phyloP scores from a whole-genome alignment of 2,888 invertebrate genomes.

The Corbicula japonica region DNA sequence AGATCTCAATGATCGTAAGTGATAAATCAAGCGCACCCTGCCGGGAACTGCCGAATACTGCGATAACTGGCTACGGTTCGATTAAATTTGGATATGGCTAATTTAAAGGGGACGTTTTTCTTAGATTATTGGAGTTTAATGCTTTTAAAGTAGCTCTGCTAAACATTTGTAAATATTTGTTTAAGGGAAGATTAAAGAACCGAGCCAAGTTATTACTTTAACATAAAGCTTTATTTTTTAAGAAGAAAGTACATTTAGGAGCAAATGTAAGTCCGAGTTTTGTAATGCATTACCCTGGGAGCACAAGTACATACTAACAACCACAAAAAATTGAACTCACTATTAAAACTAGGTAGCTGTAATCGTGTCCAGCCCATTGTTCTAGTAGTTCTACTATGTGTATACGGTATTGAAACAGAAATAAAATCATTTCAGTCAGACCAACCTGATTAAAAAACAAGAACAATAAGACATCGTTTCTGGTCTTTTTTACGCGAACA shows the following conservation, averaged over 20 bases:
- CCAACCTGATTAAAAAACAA: too few relatives aligned
- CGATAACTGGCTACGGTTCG: constrained; percentile 63
- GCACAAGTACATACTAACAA: too few relatives aligned
- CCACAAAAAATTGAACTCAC: too few relatives aligned
- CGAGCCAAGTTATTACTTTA: constrained; percentile 13
- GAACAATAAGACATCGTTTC: too few relatives aligned
- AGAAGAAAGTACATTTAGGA: background rate
- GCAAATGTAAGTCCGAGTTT: background rate
- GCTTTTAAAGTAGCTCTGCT: constrained; percentile 24
- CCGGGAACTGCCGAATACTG: constrained; percentile 36
- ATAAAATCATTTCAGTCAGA: too few relatives aligned
- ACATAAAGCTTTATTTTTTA: background rate
- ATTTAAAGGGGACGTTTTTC: constrained; percentile 54
- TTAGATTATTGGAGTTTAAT: constrained; percentile 46
- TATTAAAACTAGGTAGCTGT: too few relatives aligned
- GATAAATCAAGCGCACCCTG: constrained; percentile 67
- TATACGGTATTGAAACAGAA: too few relatives aligned
- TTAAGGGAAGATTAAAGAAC: constrained; percentile 13
- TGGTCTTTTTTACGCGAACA: too few relatives aligned
- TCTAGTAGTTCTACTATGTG: too few relatives aligned
- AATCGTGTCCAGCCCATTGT: too few relatives aligned
- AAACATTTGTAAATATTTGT: constrained; percentile 24
- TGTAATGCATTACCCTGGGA: background rate
- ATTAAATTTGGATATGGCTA: constrained; percentile 56
- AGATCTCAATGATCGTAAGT: constrained; percentile 55